Percentiles rank a stretch among this genome's conserved stretches.
These are phyloP conservation scores for Drosophila cognata DNA, from an alignment of 2,888 invertebrate genomes.

Conservation along the genomic window DNA sequence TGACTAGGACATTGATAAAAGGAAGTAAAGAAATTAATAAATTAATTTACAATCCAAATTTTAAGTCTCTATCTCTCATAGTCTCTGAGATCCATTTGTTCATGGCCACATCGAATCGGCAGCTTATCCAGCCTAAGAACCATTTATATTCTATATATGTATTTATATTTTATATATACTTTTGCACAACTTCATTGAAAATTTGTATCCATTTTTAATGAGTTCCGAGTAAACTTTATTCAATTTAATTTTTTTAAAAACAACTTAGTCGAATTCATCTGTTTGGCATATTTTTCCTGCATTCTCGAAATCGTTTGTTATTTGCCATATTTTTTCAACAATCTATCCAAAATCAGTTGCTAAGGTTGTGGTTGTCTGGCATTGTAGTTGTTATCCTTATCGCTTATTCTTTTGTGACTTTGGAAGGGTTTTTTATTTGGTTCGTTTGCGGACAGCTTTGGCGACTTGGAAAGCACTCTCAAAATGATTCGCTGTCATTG, in stretches of 20 bases:
- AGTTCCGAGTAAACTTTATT: background rate
- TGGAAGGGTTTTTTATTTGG: background rate
- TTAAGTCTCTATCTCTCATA: background rate
- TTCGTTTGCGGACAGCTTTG: slow-evolving; percentile 1
- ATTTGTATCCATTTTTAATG: background rate
- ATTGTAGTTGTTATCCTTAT: slow-evolving; percentile 22
- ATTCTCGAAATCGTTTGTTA: background rate
- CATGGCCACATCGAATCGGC: background rate
- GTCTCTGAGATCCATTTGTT: background rate
- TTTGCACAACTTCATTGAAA: background rate
- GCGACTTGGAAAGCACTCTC: slow-evolving; percentile 18
- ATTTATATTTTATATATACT: no score
- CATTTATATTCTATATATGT: no score
- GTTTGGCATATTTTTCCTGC: slow-evolving; percentile 1
- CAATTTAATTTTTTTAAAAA: background rate
- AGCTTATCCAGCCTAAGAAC: background rate
- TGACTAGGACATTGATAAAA: background rate
- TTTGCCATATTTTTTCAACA: background rate
- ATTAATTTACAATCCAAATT: background rate
- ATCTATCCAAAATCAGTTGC: background rate
- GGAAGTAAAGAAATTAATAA: background rate
- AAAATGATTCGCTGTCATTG: slow-evolving; percentile 43
- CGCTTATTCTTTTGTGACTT: slow-evolving; percentile 19
- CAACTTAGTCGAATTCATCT: background rate
- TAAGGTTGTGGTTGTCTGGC: background rate